A percentile compares a stretch with the other conserved stretches of the same genome.
Evolutionary conservation across 2,113 vertebrate genomes (phyloP).

Genomic region (Tychaedon coryphoeus): DNA sequence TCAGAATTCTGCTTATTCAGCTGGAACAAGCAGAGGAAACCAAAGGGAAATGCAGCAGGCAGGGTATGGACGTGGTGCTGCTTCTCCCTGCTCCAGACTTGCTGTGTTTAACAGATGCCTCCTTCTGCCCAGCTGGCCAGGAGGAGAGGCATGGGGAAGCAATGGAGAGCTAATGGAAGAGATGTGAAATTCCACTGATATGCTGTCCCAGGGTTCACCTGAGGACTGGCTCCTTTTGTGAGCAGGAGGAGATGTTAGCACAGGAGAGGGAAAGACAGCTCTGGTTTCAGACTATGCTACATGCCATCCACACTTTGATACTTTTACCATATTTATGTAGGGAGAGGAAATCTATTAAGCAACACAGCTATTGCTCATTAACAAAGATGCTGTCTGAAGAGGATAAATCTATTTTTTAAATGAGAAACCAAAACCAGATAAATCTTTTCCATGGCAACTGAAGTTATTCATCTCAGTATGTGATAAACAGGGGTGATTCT

Average conservation of each 20-base stretch:
- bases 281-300: background rate
- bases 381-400: background rate
- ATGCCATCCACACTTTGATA: background rate
- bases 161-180: background rate
- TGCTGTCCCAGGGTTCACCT: background rate
- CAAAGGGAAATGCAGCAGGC: background rate
- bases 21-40: constrained; percentile 21
- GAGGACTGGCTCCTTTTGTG: background rate
- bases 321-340: background rate
- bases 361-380: background rate
- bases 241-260: background rate
- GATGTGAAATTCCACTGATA: rapidly evolving
- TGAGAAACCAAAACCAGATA: background rate
- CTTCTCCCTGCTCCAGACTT: background rate
- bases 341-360: background rate
- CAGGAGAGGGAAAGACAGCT: background rate
- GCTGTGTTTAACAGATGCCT: background rate
- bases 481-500: background rate
- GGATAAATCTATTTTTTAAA: background rate
- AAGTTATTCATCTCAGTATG: background rate
- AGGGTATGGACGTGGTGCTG: background rate
- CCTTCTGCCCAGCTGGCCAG: background rate
- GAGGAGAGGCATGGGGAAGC: background rate
- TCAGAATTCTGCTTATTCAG: constrained; percentile 22
- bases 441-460: background rate